Conservation (phyloP, 2,888 invertebrate genomes). For the Pecten maximus region DNA sequence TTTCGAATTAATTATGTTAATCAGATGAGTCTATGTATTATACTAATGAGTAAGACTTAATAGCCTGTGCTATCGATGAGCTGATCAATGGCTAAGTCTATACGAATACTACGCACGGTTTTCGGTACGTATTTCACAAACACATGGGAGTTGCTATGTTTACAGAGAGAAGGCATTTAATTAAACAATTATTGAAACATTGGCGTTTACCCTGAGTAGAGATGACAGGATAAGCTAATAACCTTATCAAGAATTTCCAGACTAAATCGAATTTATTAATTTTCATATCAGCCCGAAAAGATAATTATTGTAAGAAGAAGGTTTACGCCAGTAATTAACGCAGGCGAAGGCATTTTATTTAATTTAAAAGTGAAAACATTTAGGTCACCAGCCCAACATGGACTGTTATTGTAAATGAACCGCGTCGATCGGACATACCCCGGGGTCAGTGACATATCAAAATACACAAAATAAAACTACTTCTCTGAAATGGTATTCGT, state of each 20-base stretch:
- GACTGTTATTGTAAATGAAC: background rate
- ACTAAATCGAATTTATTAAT: slow-evolving; percentile 13
- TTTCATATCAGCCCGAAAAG: background rate
- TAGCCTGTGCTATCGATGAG: background rate
- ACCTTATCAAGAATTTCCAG: background rate
- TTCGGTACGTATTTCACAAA: background rate
- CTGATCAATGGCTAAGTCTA: background rate
- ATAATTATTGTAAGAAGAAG: background rate
- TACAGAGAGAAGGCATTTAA: background rate
- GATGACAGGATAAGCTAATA: background rate
- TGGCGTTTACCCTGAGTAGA: background rate
- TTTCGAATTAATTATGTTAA: slow-evolving; percentile 33
- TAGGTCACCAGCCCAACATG: background rate
- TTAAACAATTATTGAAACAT: background rate
- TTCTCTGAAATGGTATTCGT: background rate
- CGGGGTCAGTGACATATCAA: background rate
- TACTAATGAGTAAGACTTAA: background rate
- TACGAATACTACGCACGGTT: background rate
- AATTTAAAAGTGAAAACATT: background rate
- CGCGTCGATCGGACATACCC: background rate
- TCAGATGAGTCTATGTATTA: background rate
- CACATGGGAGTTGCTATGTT: background rate
- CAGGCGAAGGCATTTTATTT: background rate
- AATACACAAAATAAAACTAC: background rate
- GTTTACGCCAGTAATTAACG: background rate